Evolutionary conservation across 2,888 invertebrate genomes (phyloP).

Genomic region (Limnephilus rhombicus): DNA sequence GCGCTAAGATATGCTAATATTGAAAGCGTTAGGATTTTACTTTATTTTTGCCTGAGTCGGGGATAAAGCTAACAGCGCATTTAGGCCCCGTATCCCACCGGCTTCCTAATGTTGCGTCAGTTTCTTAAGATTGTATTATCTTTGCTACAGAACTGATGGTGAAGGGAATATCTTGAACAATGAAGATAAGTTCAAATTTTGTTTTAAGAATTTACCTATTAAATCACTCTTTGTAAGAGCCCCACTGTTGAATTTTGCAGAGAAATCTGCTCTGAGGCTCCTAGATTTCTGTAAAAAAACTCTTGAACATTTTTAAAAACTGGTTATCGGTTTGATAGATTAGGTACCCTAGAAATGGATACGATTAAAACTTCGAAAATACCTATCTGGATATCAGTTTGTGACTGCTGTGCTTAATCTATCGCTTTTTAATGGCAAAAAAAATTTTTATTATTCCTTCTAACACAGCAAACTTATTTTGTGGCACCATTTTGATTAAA

Average conservation of each 20-base stretch:
- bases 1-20: neutral
- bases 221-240: neutral
- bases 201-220: neutral
- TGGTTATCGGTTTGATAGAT: neutral
- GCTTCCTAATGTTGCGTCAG: neutral
- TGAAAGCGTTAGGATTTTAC: neutral
- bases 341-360: too few species aligned
- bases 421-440: too few species aligned
- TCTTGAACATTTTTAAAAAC: neutral
- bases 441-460: too few species aligned
- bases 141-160: neutral
- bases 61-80: neutral
- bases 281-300: neutral
- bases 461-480: too few species aligned
- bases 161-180: neutral
- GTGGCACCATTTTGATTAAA: too few species aligned
- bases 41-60: neutral
- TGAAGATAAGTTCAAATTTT: neutral
- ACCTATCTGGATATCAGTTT: too few species aligned
- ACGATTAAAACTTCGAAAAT: too few species aligned
- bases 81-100: neutral
- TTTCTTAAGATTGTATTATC: neutral
- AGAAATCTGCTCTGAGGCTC: neutral
- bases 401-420: too few species aligned
- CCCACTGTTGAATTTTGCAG: neutral